Conservation (phyloP, 2,888 invertebrate genomes). For the Melikaiella ostensackeni region DNA sequence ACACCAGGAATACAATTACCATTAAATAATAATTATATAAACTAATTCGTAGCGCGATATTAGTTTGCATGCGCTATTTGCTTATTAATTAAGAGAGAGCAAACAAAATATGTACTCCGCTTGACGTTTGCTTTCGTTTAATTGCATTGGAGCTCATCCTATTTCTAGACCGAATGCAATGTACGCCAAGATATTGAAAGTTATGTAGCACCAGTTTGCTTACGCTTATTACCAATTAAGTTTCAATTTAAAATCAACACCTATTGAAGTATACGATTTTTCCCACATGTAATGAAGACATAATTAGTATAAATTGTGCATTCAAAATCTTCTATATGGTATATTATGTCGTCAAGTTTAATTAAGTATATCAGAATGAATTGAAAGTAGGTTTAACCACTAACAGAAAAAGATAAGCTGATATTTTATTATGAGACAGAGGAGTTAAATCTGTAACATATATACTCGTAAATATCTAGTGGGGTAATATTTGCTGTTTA, state of each 20-base stretch:
- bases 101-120: constrained; percentile 6
- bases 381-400: constrained; percentile 5
- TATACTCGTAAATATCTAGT: neutral
- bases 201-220: constrained; percentile 2
- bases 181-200: constrained; percentile 5
- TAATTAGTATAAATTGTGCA: constrained; percentile 7
- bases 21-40: neutral
- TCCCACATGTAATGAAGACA: constrained; percentile 9
- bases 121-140: constrained; percentile 3
- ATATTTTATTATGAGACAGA: neutral
- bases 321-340: neutral
- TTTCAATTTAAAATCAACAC: constrained; percentile 20
- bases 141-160: constrained; percentile 8
- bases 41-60: neutral
- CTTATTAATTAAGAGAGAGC: constrained; percentile 3
- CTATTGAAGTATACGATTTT: neutral
- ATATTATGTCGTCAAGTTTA: constrained; percentile 11
- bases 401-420: constrained; percentile 6
- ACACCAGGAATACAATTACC: neutral
- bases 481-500: constrained; percentile 26
- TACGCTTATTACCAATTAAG: neutral
- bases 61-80: neutral
- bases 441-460: constrained; percentile 6
- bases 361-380: constrained; percentile 16
- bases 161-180: neutral